Base-by-base conservation (phyloP, 1,140 invertebrate genomes). In the Panonychus citri region DNA sequence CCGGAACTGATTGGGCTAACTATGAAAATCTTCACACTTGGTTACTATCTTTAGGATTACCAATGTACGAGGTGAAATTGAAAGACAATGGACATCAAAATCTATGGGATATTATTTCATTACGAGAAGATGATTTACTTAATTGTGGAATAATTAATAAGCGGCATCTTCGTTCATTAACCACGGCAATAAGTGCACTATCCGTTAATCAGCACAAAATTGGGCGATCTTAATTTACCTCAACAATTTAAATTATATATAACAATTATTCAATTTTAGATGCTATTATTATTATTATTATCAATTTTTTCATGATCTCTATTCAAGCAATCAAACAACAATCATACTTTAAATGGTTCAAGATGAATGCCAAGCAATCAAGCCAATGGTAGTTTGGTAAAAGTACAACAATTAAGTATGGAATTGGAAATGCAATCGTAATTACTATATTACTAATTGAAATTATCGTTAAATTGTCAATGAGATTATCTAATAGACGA, bases 21-120 rank as follows among this genome's bases (percentile, higher is more conserved):
- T 68, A 68, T 39, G 64, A 63, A 12, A 67, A 65, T 37, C 60
- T 72, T 13, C 57, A 62, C 15, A 66, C 66, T 40, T 71, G 71
- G 63, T 62, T 72, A n/a, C 65, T 64, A n/a, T 69, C 66, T 27
- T 63, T 70, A 50, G 71, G 71, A 21, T 61, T 72, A 52, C 69
- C 71, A 3, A 71, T 71, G 67, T 71, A 72, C 60, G 65, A 63
- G 27, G 61, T 64, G 24, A 39, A 50, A 19, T 57, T 66, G 17
- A 42, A 34, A 27, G 40, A 42, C 17, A 34, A 51, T 17, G 59
- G 59, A 2, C 56, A 39, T 48, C 51, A 40, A 19, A 56, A 55
- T 37, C 53, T 64, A 2, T 51, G 54, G 37, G 53, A 62, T 27
- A 51, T 39, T 37, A 39, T 28, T 10, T 27, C 24, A 21, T 37